phyloP scores from a whole-genome alignment of 2,113 vertebrate species.

The Lichenostomus cassidix region DNA sequence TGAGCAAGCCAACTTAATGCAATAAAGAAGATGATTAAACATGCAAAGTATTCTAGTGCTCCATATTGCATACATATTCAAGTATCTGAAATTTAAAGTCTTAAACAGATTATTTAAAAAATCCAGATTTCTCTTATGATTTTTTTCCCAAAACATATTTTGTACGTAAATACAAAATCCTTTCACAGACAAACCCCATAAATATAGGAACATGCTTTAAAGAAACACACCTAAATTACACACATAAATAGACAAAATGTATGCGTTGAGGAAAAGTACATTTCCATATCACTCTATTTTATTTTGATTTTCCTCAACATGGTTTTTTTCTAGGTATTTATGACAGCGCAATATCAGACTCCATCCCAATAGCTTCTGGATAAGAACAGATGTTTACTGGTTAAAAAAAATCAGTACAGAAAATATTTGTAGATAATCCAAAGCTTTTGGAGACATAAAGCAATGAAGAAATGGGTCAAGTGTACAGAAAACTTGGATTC shows the following conservation, averaged over 20 bases:
- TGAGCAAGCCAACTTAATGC: background rate
- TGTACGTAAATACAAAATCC: background rate
- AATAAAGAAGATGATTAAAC: background rate
- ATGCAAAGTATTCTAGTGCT: background rate
- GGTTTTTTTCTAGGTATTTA: background rate
- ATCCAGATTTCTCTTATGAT: background rate
- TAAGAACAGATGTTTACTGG: background rate
- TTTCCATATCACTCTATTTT: background rate
- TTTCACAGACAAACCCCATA: background rate
- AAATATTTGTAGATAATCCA: background rate
- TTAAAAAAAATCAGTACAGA: background rate
- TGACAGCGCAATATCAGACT: background rate
- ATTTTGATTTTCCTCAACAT: background rate
- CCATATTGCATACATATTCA: background rate
- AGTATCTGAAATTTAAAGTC: background rate
- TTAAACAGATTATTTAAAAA: background rate
- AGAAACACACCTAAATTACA: background rate
- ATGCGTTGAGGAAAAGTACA: background rate
- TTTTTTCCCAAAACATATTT: background rate
- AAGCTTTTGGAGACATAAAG: background rate
- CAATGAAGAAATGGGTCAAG: background rate
- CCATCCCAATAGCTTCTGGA: background rate
- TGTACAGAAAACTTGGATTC: background rate
- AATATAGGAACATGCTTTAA: background rate
- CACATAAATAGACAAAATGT: background rate